Evolutionary conservation across 23 tunicate genomes (phyloP).

Genomic region (Ascidia mentula): DNA sequence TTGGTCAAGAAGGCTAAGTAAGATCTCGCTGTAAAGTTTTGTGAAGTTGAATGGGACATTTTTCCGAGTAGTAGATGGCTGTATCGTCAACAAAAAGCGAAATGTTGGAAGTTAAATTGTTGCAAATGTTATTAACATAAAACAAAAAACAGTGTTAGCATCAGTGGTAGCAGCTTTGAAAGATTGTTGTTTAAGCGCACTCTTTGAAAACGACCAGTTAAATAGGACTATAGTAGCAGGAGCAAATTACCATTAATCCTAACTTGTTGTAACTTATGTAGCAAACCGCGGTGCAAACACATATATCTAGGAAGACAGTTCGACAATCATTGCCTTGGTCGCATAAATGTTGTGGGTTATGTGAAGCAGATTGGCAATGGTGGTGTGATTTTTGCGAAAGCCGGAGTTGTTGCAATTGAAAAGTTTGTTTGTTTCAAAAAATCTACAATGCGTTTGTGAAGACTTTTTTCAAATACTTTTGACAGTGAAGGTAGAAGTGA

Average conservation of each 20-base stretch:
- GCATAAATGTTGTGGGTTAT: background rate
- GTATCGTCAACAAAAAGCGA: background rate
- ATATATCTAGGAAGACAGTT: background rate
- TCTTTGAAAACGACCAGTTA: background rate
- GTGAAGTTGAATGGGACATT: background rate
- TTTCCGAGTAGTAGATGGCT: background rate
- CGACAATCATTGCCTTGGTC: background rate
- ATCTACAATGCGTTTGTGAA: background rate
- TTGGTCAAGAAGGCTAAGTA: background rate
- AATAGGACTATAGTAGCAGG: background rate
- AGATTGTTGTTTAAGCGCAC: background rate
- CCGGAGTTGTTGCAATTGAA: background rate
- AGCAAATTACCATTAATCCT: background rate
- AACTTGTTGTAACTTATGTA: conserved; percentile 1
- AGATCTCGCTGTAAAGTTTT: conserved; percentile 1
- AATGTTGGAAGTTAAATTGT: background rate
- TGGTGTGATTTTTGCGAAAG: background rate
- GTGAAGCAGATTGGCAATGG: background rate
- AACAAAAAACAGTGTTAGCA: too few species aligned
- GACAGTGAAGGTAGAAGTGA: conserved; percentile 26
- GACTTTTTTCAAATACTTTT: conserved; percentile 38
- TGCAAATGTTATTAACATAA: background rate
- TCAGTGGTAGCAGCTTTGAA: background rate
- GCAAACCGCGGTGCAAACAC: background rate
- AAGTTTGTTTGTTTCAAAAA: background rate